Evolutionary conservation across 92 coral and sea anemone genomes (phyloP).

Genomic region (Epizoanthus illoricatus): DNA sequence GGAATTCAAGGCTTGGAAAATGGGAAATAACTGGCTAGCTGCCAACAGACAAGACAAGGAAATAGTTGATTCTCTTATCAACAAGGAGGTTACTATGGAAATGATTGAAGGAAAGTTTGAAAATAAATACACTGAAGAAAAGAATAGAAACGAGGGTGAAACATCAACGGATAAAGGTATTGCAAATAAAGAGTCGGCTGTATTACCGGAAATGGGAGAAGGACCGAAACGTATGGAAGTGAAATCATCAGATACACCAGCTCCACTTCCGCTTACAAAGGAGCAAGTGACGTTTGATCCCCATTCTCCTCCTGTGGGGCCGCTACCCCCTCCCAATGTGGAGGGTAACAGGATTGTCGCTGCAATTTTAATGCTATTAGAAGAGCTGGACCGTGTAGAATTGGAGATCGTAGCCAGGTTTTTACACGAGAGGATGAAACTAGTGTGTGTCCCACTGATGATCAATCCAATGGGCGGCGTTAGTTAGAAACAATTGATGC

Average conservation of each 20-base stretch:
- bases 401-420: constrained; percentile 83
- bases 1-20: constrained; percentile 84
- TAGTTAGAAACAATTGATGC: background rate
- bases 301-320: constrained; percentile 47
- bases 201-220: constrained; percentile 12
- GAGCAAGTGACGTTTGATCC: constrained; percentile 66
- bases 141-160: constrained; percentile 27
- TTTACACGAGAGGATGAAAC: constrained; percentile 73
- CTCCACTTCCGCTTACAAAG: constrained; percentile 79
- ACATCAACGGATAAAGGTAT: background rate
- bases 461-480: constrained; percentile 77
- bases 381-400: constrained; percentile 89
- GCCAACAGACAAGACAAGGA: constrained; percentile 62
- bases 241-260: constrained; percentile 53
- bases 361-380: constrained; percentile 81
- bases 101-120: constrained; percentile 45
- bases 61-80: constrained; percentile 55
- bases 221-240: constrained; percentile 55
- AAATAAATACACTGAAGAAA: constrained; percentile 67
- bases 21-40: constrained; percentile 80
- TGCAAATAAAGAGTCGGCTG: background rate
- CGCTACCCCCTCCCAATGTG: constrained; percentile 45
- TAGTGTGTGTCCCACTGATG: constrained; percentile 84
- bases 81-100: constrained; percentile 37
- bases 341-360: constrained; percentile 71